Percentiles rank a stretch among this genome's conserved stretches.
These are phyloP conservation scores for Drosophila monieri DNA, from an alignment of 2,888 invertebrate genomes.

Conservation along the genomic window DNA sequence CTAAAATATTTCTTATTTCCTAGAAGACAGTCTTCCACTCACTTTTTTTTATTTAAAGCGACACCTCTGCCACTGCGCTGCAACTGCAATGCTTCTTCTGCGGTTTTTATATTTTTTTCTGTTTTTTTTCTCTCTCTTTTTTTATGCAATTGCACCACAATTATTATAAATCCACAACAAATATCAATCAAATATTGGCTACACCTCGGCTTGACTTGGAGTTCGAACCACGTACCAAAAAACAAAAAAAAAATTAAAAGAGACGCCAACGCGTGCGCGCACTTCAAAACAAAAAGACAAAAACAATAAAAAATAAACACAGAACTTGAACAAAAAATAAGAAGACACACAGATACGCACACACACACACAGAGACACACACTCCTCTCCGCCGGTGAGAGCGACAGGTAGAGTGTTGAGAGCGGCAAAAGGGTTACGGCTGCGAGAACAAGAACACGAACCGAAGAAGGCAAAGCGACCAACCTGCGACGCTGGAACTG, in stretches of 20 bases:
- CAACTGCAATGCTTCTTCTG: conserved; percentile 6
- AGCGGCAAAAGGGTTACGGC: conserved; percentile 1
- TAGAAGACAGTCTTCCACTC: too few relatives aligned
- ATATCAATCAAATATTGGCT: conserved; percentile 15
- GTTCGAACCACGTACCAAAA: conserved; percentile 33
- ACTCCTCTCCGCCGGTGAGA: conserved; percentile 9
- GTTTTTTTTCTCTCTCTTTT: not conserved
- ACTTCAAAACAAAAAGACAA: conserved; percentile 28
- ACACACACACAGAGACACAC: not conserved
- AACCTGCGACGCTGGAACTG: conserved; percentile 36
- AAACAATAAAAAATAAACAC: conserved; percentile 11
- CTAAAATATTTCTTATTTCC: too few relatives aligned
- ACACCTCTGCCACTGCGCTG: conserved; percentile 12
- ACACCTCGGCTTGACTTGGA: conserved; percentile 46
- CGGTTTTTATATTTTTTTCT: not conserved
- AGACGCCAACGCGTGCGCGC: conserved; percentile 62
- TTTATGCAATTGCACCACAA: conserved; percentile 26
- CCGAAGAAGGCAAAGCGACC: conserved; percentile 8
- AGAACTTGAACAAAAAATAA: conserved; percentile 8
- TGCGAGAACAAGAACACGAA: conserved; percentile 11
- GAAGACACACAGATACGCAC: not conserved
- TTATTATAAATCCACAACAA: conserved; percentile 15
- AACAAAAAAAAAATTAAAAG: conserved; percentile 13
- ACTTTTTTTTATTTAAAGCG: too few relatives aligned
- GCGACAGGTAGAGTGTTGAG: not conserved